These are phyloP conservation scores for Microtus pennsylvanicus DNA, from an alignment of 2,113 vertebrate species.

Conservation along the genomic window DNA sequence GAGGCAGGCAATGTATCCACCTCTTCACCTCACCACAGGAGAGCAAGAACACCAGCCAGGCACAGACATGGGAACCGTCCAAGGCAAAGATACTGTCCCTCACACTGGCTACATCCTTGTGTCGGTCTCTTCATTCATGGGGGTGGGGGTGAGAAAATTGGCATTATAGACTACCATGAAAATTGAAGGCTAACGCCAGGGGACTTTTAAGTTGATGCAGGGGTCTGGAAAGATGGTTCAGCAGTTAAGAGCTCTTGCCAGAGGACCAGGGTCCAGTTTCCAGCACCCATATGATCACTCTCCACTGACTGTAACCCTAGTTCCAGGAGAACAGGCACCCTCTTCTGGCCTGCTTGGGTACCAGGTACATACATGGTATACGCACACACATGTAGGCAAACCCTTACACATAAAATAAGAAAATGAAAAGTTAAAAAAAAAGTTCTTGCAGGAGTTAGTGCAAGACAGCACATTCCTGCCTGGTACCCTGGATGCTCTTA, in stretches of 20 bases:
- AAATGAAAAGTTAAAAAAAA: neutral
- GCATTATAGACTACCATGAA: neutral
- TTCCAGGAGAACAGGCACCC: neutral
- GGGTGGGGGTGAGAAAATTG: neutral
- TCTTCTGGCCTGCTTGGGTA: neutral
- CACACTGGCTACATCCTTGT: too few relatives aligned
- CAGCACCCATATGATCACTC: neutral
- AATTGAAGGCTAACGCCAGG: neutral
- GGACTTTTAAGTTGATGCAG: neutral
- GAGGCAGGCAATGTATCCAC: neutral
- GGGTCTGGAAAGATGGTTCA: neutral
- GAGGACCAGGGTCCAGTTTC: neutral
- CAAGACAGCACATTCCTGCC: neutral
- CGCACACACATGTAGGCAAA: neutral
- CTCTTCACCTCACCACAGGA: too few relatives aligned
- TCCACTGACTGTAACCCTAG: neutral
- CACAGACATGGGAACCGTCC: neutral
- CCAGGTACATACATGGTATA: neutral
- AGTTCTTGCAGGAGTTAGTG: neutral
- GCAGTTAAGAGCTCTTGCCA: neutral
- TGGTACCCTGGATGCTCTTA: fast-evolving
- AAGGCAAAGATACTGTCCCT: neutral
- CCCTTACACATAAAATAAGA: neutral
- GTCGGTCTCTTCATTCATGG: neutral
- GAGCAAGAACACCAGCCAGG: neutral